A percentile compares a stretch with the other conserved stretches of the same genome.
Conservation (phyloP, 2,797 vertebrate species). For the Eidolon dupreanum region DNA sequence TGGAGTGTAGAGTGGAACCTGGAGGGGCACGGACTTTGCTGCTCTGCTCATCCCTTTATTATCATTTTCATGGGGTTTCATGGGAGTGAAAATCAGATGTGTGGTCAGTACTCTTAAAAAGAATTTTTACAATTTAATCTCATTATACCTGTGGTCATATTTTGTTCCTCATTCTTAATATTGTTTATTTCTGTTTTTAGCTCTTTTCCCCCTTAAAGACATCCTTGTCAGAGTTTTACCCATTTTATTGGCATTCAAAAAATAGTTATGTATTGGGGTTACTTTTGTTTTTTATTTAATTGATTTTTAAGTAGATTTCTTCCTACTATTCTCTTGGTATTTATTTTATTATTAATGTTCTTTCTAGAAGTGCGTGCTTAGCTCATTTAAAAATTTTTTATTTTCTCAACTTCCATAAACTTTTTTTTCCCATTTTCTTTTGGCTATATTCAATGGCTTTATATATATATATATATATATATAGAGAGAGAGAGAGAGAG, state of each 20-base stretch:
- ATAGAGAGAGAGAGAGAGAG: no score
- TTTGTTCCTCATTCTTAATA: background rate
- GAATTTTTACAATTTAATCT: background rate
- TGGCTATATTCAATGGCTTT: background rate
- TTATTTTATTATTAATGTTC: background rate
- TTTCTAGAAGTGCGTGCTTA: background rate
- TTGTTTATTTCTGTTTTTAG: background rate
- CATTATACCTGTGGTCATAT: background rate
- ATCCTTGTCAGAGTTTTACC: background rate
- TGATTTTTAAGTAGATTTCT: constrained; percentile 15
- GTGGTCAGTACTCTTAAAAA: background rate
- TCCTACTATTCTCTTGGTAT: background rate
- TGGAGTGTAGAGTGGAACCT: background rate
- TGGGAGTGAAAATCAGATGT: background rate
- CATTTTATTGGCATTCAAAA: background rate
- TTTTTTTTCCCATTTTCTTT: background rate
- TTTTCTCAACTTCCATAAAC: background rate
- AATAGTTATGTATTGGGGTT: background rate
- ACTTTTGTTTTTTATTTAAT: background rate
- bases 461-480: background rate
- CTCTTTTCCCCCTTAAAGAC: background rate
- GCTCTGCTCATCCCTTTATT: background rate
- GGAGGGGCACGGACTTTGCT: background rate
- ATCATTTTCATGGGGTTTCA: background rate
- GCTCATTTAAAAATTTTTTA: background rate